Base-by-base conservation (phyloP, 1,140 invertebrate genomes). In the Anastatus disparis region DNA sequence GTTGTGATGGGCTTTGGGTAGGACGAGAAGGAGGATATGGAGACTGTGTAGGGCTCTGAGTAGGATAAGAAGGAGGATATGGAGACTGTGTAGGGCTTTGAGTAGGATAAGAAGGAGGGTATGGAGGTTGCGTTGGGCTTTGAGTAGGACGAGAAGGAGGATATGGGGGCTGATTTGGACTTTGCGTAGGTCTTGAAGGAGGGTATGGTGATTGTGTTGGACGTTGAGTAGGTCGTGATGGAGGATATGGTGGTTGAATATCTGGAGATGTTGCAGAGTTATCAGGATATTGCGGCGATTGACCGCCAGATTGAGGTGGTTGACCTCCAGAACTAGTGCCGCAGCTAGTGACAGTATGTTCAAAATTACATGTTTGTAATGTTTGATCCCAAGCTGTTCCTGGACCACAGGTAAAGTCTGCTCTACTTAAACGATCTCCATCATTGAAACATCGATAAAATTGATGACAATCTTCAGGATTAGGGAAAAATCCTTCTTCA, bases 371-470 rank as follows among this genome's bases (percentile, higher is more conserved):
- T 10, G 86, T 87, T 81, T 89, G 82, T 55, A 87, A 79, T 6
- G 88, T 80, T 58, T 89, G 87, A 83, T 94, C 92, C 91, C 91
- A 94, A 68, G 92, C 88, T 9, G 92, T 94, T 70, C 90, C 89
- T 48, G 87, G 85, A 20, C 89, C 90, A 78, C 92, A 94, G 12
- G 85, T 86, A 82, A 91, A 94, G 75, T 92, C 89, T 75, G 91
- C 90, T 79, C 87, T 89, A 58, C 83, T 88, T 71, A 87, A 92
- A 2, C 81, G 84, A 62, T 84, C 87, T 0, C 87, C 88, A 66
- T 89, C 87, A 63, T 87, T 86, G 20, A 94, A 90, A 82, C 93
- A 94, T 82, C 92, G 88, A 77, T 93, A 93, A 80, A 94, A 94
- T 80, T 92, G 92, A 70, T 85, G 89, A 77, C 93, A 95, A 78